phyloP scores from a whole-genome alignment of 2,797 vertebrate species.

The Parauchenoglanis ngamensis region DNA sequence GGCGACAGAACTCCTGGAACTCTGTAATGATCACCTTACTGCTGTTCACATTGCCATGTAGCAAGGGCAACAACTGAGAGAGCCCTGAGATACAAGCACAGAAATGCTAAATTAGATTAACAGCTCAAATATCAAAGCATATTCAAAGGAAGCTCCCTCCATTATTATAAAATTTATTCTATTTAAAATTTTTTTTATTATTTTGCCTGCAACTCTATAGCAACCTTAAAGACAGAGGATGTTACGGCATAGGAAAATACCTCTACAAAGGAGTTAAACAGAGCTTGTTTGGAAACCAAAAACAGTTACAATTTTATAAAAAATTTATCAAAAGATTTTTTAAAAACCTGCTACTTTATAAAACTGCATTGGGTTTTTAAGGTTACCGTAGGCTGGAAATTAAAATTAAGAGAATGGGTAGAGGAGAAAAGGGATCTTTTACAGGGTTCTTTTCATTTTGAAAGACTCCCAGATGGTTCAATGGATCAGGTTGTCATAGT shows the following conservation, averaged over 20 bases:
- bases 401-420: too few species aligned
- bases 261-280: not conserved
- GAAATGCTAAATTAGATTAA: slow-evolving; percentile 2
- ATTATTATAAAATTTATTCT: too few species aligned
- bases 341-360: too few species aligned
- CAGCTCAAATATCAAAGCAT: not conserved
- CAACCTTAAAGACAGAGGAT: not conserved
- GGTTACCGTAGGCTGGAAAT: too few species aligned
- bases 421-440: too few species aligned
- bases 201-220: not conserved
- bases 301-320: not conserved
- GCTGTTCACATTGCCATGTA: slow-evolving; percentile 92
- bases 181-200: not conserved
- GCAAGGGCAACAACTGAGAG: slow-evolving; percentile 83
- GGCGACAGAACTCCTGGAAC: slow-evolving; percentile 90
- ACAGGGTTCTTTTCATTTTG: too few species aligned
- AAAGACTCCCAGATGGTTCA: too few species aligned
- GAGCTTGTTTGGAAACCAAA: not conserved
- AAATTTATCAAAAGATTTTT: too few species aligned
- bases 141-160: not conserved
- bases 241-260: not conserved
- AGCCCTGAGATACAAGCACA: slow-evolving; percentile 74
- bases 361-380: too few species aligned
- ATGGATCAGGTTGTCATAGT: not conserved
- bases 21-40: slow-evolving; percentile 91